Evolutionary conservation across 1,140 invertebrate species (phyloP), one percentile per base, ranked within the genome.

Genomic region (Archegozetes longisetosus): DNA sequence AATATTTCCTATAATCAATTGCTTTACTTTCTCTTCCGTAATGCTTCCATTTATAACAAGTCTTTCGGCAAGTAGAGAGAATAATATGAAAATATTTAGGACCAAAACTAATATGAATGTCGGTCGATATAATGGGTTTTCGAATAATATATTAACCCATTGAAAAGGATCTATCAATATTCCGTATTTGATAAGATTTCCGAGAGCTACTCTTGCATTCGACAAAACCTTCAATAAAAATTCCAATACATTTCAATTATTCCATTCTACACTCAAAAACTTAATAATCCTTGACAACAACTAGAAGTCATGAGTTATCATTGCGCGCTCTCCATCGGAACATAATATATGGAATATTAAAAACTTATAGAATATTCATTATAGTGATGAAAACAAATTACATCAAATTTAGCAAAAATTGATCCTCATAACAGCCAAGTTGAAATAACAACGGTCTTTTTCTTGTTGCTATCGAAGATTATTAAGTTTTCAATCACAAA

Each of bases 141-240:
- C 82, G 61, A 84, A 81, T 52, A 93, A 74, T 17, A 50, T 3
- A 58, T 82, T 78, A 53, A 94, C 74, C 86, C 88, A 95, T 70
- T 88, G 80, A 58, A 86, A 66, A 17, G 93, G 92, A 76, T 96
- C 88, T 4, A 97, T 86, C 71, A 93, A 79, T 63, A 97, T 83
- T 51, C 94, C 93, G 79, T 97, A 95, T 87, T 98, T 98, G 40
- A 98, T 83, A 62, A 98, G 82, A 76, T 98, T 98, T 80, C 98
- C 94, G 61, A 98, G 76, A 61, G 92, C 84, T 51, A 98, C 79
- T 61, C 95, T 80, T 47, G 90, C 77, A 64, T 93, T 94, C 47
- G 93, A 92, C 56, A 98, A 84, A 28, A 75, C 71, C 76, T 78
- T 62, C 27, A 71, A 69, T 62, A 48, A 23, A 62, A 62, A 61